Evolutionary conservation across 2,888 invertebrate genomes (phyloP), one percentile per base, ranked within the genome.

Genomic region (Polia nebulosa): DNA sequence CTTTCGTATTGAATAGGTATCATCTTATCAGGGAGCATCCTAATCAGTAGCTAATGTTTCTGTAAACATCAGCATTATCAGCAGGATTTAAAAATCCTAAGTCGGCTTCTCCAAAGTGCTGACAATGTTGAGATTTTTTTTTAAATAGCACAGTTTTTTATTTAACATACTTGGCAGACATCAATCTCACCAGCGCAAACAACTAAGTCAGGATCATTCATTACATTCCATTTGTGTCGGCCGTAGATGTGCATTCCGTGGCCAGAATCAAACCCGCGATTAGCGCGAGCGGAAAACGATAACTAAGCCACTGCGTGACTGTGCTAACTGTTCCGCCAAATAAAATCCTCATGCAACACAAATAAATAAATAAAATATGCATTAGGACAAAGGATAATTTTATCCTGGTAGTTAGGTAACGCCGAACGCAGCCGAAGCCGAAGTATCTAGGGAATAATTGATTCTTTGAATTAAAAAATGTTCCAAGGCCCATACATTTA

Each of bases 401-500:
- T 47, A 25, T 8, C 47, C 17, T 3, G 2, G 1, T 2, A 11
- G n/a, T n/a, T n/a, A n/a, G n/a, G n/a, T n/a, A n/a, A n/a, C n/a
- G n/a, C n/a, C n/a, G n/a, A n/a, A n/a, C n/a, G n/a, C n/a, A 51
- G 7, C 6, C 13, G 3, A 20, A 51, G 13, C 17, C 49, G 17
- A 25, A 17, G 17, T 27, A 17, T 8, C 9, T 49, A 29, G n/a
- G 17, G 17, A 25, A 44, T 52, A 20, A 58, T 32, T 56, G 2
- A 20, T 45, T 39, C 47, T 22, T 39, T 36, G 47, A 67, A 39
- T 60, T 20, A 20, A 32, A 36, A 69, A 29, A 25, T 22, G 15
- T 29, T 55, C 20, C 44, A 69, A 59, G 44, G 73, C 20, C 27
- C 56, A 39, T 45, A 13, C n/a, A 17, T 65, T 58, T 76, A 65